phyloP scores from a whole-genome alignment of 2,888 invertebrate genomes.

The Thymelicus lineola region DNA sequence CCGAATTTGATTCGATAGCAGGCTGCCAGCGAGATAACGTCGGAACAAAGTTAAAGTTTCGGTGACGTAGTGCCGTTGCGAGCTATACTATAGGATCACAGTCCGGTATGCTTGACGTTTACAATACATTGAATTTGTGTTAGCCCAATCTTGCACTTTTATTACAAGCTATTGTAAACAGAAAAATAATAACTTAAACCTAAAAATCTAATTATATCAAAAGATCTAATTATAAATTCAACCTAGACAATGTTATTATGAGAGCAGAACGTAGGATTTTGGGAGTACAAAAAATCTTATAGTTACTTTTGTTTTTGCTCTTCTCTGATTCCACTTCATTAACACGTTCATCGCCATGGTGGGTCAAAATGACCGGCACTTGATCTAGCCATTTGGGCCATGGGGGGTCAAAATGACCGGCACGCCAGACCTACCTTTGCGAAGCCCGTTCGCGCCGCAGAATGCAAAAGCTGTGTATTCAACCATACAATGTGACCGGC shows the following conservation, averaged over 20 bases:
- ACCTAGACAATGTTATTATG: slow-evolving; percentile 17
- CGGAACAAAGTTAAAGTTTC: slow-evolving; percentile 8
- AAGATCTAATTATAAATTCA: slow-evolving; percentile 13
- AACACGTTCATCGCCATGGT: too few relatives aligned
- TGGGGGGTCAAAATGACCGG: too few relatives aligned
- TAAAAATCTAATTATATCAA: too few relatives aligned
- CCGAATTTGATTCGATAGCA: slow-evolving; percentile 34
- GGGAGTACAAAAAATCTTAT: neutral
- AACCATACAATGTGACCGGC: too few relatives aligned
- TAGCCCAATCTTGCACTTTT: neutral
- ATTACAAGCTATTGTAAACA: slow-evolving; percentile 1
- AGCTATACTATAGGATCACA: neutral
- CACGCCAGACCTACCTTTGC: too few relatives aligned
- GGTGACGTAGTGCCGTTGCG: slow-evolving; percentile 13
- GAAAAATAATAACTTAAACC: neutral
- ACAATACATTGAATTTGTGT: neutral
- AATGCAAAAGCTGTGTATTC: too few relatives aligned
- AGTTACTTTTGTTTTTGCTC: neutral
- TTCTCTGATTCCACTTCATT: neutral
- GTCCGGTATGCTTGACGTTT: neutral
- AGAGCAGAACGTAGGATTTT: slow-evolving; percentile 15
- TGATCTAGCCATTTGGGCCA: too few relatives aligned
- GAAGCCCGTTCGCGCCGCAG: too few relatives aligned
- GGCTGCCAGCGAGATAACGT: slow-evolving; percentile 11
- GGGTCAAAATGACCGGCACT: too few relatives aligned